These are phyloP conservation scores for Hemibagrus wyckioides DNA, from an alignment of 2,113 vertebrate species.

Conservation along the genomic window DNA sequence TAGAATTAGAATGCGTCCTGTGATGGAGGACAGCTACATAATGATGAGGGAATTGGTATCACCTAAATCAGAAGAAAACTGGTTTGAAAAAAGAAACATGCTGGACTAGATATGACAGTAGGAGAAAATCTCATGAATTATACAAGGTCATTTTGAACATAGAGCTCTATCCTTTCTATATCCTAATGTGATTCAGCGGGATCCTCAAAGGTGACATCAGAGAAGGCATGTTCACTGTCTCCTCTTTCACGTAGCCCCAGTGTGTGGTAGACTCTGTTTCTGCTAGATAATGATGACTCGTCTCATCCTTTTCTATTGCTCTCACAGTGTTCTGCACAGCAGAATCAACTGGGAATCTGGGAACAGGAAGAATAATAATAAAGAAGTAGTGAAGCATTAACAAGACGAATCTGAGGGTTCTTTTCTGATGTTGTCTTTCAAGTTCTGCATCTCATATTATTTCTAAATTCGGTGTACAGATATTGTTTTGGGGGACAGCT, in stretches of 20 bases:
- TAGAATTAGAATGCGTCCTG: neutral
- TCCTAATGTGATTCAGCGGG: neutral
- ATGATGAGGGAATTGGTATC: neutral
- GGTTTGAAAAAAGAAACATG: neutral
- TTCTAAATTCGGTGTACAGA: slow-evolving; percentile 68
- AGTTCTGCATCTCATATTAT: slow-evolving; percentile 57
- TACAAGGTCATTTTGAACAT: neutral
- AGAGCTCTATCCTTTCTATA: neutral
- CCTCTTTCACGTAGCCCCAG: neutral
- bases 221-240: neutral
- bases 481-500: slow-evolving; percentile 49
- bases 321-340: neutral
- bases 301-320: neutral
- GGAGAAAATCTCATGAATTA: neutral
- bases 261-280: neutral
- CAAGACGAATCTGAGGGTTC: neutral
- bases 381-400: neutral
- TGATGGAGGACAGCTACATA: neutral
- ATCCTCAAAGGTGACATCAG: neutral
- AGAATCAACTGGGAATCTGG: neutral
- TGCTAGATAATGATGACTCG: neutral
- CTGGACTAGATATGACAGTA: neutral
- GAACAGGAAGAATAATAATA: neutral
- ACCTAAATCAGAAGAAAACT: neutral
- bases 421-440: no score